Conservation (phyloP, 2,113 vertebrate species). For the Hippocampus mohnikei region DNA sequence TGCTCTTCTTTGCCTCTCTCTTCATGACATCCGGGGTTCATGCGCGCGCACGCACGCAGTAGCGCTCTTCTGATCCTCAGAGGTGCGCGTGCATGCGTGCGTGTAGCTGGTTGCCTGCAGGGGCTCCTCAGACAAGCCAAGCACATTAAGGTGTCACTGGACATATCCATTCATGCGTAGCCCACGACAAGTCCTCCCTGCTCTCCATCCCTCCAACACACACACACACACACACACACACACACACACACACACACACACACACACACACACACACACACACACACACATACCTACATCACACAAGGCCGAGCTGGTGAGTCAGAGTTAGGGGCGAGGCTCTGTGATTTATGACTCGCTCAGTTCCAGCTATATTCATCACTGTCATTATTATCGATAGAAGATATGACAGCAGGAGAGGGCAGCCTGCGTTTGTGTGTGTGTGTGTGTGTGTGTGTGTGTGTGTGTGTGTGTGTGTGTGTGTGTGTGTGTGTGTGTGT, state of each 20-base stretch:
- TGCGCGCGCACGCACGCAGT: neutral
- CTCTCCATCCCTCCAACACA: neutral
- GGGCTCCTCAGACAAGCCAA: conserved; percentile 62
- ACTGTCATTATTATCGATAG: conserved; percentile 70
- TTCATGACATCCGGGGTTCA: conserved; percentile 13
- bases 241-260: conserved; percentile 13
- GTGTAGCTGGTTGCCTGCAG: conserved; percentile 32
- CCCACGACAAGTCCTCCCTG: conserved; percentile 33
- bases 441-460: neutral
- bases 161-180: conserved; percentile 63
- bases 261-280: conserved; percentile 19
- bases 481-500: conserved; percentile 3
- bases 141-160: conserved; percentile 71
- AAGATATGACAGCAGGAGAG: conserved; percentile 57
- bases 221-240: conserved; percentile 26
- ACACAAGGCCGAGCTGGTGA: conserved; percentile 20
- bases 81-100: conserved; percentile 15
- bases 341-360: conserved; percentile 65
- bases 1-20: neutral
- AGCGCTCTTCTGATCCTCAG: conserved; percentile 3
- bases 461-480: conserved; percentile 8
- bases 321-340: conserved; percentile 51
- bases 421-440: conserved; percentile 14
- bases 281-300: conserved; percentile 20
- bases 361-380: conserved; percentile 62